Base-by-base conservation (phyloP, 2,797 vertebrate genomes). In the Gymnothorax reevesii region DNA sequence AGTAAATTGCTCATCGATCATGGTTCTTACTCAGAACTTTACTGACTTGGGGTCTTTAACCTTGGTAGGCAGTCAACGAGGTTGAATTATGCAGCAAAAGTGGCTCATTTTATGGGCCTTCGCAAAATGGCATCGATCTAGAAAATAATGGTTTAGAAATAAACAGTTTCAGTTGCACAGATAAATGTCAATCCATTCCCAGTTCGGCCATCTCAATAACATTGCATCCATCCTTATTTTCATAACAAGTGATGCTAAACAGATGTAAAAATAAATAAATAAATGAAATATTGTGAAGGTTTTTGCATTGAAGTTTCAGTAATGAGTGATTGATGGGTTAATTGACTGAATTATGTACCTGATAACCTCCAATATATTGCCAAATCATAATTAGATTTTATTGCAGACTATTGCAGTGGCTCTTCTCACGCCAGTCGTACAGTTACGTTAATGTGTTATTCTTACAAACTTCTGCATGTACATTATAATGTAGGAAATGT, bases 281-380 rank as follows among this genome's bases (percentile, higher is more conserved):
- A 42, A 42, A 42, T 42, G 22, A 17, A 22, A 52, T 42, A 17
- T 6, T 13, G 3, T 75, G 62, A 12, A 49, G 42, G 33, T 75
- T 17, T 42, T 33, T 42, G 71, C 71, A 75, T 75, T 15, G 27
- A 75, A 33, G 27, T 15, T 42, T 10, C 7, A 42, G 42, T 75
- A 75, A 75, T 75, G 71, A 33, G 33, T 75, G 71, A 75, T 27
- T 75, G 71, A 15, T 75, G 27, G 75, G 52, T 52, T 79, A 49
- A n/a, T 54, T 49, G 22, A 49, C 73, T 77, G 73, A 17, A 49
- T 49, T 77, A 42, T 20, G 73, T 52, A 33, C 52, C 33, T 12
- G 20, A 52, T 77, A 52, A 77, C 17, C 33, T 77, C 33, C 20
- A 15, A 42, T 42, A 42, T 42, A 77, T 49, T 49, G 20, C 52